Evolutionary conservation across 2,113 vertebrate species (phyloP).

Genomic region (Alligator mississippiensis): DNA sequence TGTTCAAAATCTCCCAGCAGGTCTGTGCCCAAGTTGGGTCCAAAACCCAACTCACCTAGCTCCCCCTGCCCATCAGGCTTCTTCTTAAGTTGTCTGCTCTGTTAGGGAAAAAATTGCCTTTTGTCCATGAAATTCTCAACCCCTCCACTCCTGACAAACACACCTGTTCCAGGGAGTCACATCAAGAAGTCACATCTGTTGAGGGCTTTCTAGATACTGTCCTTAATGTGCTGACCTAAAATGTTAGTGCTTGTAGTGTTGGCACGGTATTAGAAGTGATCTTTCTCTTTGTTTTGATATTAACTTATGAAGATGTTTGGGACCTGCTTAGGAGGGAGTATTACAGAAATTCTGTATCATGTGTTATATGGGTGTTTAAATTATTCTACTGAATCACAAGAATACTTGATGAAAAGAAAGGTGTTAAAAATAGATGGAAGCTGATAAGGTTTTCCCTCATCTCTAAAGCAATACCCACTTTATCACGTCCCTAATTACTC

Average conservation of each 20-base stretch:
- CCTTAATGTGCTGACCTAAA: not conserved
- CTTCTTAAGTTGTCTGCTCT: not conserved
- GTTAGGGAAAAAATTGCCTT: not conserved
- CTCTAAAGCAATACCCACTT: not conserved
- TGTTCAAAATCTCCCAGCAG: not conserved
- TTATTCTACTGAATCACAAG: not conserved
- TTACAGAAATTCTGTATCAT: not conserved
- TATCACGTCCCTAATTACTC: conserved; percentile 33
- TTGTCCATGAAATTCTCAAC: not conserved
- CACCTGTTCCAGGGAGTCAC: not conserved
- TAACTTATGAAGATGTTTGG: not conserved
- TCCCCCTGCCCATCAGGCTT: not conserved
- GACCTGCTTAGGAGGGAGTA: not conserved
- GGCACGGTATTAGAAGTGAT: not conserved
- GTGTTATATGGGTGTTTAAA: not conserved
- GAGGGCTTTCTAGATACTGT: not conserved
- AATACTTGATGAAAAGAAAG: not conserved
- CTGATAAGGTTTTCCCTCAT: conserved; percentile 4
- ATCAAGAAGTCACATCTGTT: not conserved
- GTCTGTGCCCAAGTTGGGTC: not conserved
- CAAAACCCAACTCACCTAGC: not conserved
- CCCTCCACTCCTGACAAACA: not conserved
- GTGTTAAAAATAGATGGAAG: conserved; percentile 27
- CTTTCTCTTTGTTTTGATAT: not conserved
- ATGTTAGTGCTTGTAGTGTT: not conserved